A percentile compares a stretch with the other conserved stretches of the same genome.
Conservation (phyloP, 2,113 vertebrate species). For the Hyla sarda region DNA sequence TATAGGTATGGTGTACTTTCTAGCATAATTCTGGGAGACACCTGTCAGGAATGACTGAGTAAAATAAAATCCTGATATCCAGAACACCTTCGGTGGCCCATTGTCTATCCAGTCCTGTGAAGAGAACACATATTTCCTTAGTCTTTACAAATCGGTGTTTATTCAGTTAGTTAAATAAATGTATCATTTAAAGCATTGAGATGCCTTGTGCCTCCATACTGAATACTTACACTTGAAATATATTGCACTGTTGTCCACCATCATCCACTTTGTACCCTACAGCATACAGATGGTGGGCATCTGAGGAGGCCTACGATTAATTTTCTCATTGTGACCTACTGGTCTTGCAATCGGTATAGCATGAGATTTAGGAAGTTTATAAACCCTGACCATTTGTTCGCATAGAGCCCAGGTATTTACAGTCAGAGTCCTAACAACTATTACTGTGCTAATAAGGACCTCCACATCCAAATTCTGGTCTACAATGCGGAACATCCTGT, state of each 20-base stretch:
- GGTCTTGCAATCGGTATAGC: no score
- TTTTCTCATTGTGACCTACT: no score
- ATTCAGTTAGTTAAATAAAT: not conserved
- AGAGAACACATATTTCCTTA: not conserved
- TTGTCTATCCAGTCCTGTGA: conserved; percentile 84
- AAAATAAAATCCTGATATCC: conserved; percentile 95
- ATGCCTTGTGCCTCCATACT: not conserved
- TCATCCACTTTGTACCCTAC: no score
- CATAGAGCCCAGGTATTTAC: no score
- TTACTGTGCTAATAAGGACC: no score
- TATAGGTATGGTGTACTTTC: conserved; percentile 89
- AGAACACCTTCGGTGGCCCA: conserved; percentile 85
- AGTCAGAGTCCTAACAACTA: no score
- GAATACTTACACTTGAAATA: no score
- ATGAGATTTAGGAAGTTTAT: no score
- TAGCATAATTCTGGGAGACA: conserved; percentile 90
- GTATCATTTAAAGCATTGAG: not conserved
- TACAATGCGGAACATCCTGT: not conserved
- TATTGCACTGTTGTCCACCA: no score
- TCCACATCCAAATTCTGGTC: not conserved
- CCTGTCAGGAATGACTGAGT: conserved; percentile 93
- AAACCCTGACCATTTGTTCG: no score
- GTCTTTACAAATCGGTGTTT: not conserved
- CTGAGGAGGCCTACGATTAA: no score
- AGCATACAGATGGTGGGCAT: no score